Evolutionary conservation across 2,888 invertebrate genomes (phyloP).

Genomic region (Athalia circularis): DNA sequence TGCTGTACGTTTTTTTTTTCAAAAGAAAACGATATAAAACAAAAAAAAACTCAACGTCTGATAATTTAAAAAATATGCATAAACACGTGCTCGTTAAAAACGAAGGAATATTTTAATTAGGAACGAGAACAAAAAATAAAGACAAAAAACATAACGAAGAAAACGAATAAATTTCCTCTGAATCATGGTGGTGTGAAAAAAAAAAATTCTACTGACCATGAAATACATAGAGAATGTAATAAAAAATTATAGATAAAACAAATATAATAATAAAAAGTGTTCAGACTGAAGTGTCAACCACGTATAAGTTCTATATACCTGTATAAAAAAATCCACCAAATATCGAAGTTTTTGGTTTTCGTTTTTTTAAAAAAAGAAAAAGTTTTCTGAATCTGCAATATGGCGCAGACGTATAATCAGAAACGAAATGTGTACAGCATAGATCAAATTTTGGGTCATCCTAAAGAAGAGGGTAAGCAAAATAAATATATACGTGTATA

Average conservation of each 20-base stretch:
- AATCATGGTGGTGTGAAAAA: not conserved
- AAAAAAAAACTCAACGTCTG: not conserved
- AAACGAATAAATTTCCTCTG: not conserved
- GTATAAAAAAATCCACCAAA: not conserved
- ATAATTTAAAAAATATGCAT: not conserved
- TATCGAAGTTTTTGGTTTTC: not conserved
- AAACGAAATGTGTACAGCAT: conserved; percentile 74
- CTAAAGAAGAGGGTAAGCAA: conserved; percentile 67
- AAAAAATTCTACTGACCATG: not conserved
- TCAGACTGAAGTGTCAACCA: not conserved
- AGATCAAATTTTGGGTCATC: conserved; percentile 73
- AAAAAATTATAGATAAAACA: not conserved
- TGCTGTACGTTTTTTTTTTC: no score
- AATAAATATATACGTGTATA: no score
- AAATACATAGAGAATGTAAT: no score
- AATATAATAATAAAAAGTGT: not conserved
- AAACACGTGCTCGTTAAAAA: no score
- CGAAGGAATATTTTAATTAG: no score
- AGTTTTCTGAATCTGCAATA: conserved; percentile 47
- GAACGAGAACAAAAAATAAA: not conserved
- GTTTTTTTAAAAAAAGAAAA: not conserved
- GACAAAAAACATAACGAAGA: not conserved
- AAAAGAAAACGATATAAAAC: not conserved
- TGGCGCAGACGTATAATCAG: conserved; percentile 72
- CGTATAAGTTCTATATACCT: not conserved